Evolutionary conservation across 2,888 invertebrate species (phyloP), one percentile per base, ranked within the genome.

Genomic region (Drosophila borborema): DNA sequence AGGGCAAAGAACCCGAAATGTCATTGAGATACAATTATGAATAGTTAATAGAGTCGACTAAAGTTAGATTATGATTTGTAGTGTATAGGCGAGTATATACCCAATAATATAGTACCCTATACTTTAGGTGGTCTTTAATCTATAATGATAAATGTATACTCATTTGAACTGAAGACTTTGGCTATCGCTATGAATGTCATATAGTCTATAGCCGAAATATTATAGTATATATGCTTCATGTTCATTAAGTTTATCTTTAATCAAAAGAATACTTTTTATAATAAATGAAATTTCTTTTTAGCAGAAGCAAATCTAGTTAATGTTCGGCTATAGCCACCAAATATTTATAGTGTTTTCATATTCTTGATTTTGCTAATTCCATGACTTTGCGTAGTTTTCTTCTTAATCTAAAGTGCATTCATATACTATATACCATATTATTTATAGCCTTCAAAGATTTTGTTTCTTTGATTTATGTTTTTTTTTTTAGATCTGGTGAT

Each of bases 1-100:
- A 43, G 49, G 54, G 28, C 28, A 56, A 38, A 56, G 12, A 38
- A 43, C 48, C 56, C 43, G 34, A 38, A 70, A 70, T 46, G 49
- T 38, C 36, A 34, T 41, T 40, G 54, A 40, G 54, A 38, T 23
- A 38, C 14, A 38, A 54, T 40, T 38, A 40, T n/a, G 38, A 23
- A 38, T 54, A 38, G 51, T 51, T 23, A 40, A 20, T 16, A 23
- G 16, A 16, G n/a, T 16, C 38, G 9, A 38, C 49, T 31, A 49
- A n/a, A 31, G 23, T 8, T 14, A 2, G 16, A 23, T 14, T 9
- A 3, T 28, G 28, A 28, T 8, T 28, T 9, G 2, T 16, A 18
- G 23, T 1, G 49, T 49, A 31, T n/a, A 48, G 0, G 23, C 7
- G 23, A 7, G 14, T 16, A 31, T n/a, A 9, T 48, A 1, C n/a